Evolutionary conservation across 2,797 vertebrate species (phyloP).

Genomic region (Lepus oiostolus): DNA sequence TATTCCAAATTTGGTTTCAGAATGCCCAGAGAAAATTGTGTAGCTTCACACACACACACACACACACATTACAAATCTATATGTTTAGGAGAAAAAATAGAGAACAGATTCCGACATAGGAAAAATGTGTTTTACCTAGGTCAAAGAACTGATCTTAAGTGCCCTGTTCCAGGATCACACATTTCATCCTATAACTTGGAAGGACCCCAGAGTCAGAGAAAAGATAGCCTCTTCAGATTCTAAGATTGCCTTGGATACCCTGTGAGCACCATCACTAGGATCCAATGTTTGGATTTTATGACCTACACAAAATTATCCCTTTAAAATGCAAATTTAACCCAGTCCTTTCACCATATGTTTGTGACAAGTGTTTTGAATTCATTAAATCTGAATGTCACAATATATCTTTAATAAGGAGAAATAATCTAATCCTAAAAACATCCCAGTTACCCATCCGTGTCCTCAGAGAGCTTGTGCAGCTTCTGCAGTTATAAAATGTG

Average conservation of each 20-base stretch:
- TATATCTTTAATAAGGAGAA: conserved; percentile 56
- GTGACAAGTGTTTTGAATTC: conserved; percentile 38
- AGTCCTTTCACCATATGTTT: conserved; percentile 24
- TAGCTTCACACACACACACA: background rate
- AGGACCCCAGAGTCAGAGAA: background rate
- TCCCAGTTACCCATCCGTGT: background rate
- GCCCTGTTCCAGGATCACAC: background rate
- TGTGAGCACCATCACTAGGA: background rate
- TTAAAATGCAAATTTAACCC: conserved; percentile 25
- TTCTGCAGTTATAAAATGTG: conserved; percentile 15
- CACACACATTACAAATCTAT: background rate
- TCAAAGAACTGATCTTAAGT: conserved; percentile 2
- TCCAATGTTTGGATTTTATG: background rate
- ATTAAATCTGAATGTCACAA: conserved; percentile 2
- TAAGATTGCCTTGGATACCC: background rate
- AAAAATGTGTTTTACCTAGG: background rate
- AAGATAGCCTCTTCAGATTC: background rate
- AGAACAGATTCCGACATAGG: background rate
- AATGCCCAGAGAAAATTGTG: background rate
- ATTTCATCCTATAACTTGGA: background rate
- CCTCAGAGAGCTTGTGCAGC: background rate
- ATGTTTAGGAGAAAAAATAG: background rate
- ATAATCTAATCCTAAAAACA: conserved; percentile 56
- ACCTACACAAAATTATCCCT: background rate
- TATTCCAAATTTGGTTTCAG: conserved; percentile 14